Conservation (phyloP, 2,888 invertebrate species). For the Celastrina argiolus region DNA sequence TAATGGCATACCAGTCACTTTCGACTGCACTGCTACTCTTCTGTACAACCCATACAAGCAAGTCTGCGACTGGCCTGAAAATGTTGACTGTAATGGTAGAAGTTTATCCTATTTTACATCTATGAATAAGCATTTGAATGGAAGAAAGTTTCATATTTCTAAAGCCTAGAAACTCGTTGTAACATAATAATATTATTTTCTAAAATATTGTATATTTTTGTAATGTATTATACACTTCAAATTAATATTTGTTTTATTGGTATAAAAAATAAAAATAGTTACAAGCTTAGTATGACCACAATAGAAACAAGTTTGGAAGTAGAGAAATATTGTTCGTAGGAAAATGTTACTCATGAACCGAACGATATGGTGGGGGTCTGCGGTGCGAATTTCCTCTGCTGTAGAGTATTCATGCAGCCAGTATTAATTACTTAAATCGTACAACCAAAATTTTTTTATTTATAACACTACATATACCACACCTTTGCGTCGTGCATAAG, state of each 20-base stretch:
- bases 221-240: background rate
- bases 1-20: slow-evolving; percentile 35
- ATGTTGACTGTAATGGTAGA: slow-evolving; percentile 27
- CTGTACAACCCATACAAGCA: slow-evolving; percentile 36
- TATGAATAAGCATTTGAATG: slow-evolving; percentile 24
- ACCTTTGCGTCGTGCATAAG: too few relatives aligned
- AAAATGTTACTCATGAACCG: too few relatives aligned
- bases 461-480: too few relatives aligned
- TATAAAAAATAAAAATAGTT: too few relatives aligned
- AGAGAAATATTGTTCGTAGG: too few relatives aligned
- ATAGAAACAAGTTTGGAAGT: too few relatives aligned
- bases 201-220: background rate
- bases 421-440: too few relatives aligned
- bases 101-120: slow-evolving; percentile 5
- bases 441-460: too few relatives aligned
- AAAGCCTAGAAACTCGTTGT: background rate
- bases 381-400: too few relatives aligned
- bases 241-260: background rate
- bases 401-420: too few relatives aligned
- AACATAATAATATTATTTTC: background rate
- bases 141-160: background rate
- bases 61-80: slow-evolving; percentile 26
- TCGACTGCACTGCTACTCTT: slow-evolving; percentile 33
- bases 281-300: too few relatives aligned
- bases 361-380: too few relatives aligned